These are phyloP conservation scores for Cepaea nemoralis DNA, from an alignment of 1,140 invertebrate species.

Conservation along the genomic window DNA sequence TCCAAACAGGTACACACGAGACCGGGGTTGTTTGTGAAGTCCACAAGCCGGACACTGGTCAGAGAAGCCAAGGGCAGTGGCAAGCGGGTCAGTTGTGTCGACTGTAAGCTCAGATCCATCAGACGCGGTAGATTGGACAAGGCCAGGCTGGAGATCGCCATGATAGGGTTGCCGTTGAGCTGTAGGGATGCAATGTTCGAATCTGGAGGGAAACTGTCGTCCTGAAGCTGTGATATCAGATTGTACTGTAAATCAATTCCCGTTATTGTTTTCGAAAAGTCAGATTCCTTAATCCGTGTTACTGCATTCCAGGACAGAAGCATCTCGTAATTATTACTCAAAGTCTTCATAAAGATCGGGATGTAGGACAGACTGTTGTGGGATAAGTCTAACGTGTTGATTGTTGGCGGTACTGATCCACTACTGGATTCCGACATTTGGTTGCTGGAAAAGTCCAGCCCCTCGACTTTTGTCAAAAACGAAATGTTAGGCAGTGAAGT, in stretches of 20 bases:
- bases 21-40: not conserved
- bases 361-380: not conserved
- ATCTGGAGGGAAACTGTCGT: not conserved
- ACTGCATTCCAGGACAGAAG: not conserved
- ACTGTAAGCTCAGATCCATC: not conserved
- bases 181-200: not conserved
- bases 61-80: not conserved
- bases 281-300: not conserved
- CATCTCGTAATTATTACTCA: not conserved
- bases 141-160: not conserved
- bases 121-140: not conserved
- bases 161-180: not conserved
- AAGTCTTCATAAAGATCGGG: not conserved
- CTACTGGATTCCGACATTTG: not conserved
- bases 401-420: not conserved
- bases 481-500: not conserved
- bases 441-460: not conserved
- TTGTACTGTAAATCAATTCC: not conserved
- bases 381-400: not conserved
- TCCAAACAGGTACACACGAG: not conserved
- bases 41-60: not conserved
- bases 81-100: not conserved
- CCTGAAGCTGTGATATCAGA: not conserved
- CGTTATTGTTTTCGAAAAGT: not conserved
- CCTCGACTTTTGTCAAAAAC: not conserved